Evolutionary conservation across 2,888 invertebrate species (phyloP).

Genomic region (Drosophila suboccidentalis): DNA sequence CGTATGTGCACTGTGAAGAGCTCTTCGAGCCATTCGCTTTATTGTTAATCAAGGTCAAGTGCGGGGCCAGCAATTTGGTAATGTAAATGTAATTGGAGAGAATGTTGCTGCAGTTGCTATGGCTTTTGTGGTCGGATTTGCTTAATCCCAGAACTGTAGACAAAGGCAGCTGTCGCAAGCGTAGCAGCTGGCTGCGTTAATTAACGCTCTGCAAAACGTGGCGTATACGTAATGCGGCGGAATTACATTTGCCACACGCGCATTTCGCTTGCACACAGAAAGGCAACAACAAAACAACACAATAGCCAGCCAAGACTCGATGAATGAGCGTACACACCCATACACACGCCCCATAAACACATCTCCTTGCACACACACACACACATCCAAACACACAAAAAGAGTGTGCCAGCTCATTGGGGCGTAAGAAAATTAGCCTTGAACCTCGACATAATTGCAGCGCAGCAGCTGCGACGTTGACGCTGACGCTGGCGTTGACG

Average conservation of each 20-base stretch:
- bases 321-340: slow-evolving; percentile 46
- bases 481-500: slow-evolving; percentile 13
- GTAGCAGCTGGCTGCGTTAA: slow-evolving; percentile 53
- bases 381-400: slow-evolving; percentile 3
- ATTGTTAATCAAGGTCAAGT: slow-evolving; percentile 53
- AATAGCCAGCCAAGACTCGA: slow-evolving; percentile 14
- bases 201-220: slow-evolving; percentile 62
- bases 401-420: slow-evolving; percentile 45
- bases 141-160: slow-evolving; percentile 44
- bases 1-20: slow-evolving; percentile 24
- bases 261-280: slow-evolving; percentile 56
- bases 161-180: slow-evolving; percentile 18
- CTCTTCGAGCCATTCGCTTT: slow-evolving; percentile 22
- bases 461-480: slow-evolving; percentile 43
- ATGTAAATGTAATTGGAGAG: slow-evolving; percentile 53
- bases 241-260: slow-evolving; percentile 74
- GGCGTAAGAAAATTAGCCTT: slow-evolving; percentile 76
- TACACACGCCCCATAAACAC: slow-evolving; percentile 9
- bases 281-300: slow-evolving; percentile 23
- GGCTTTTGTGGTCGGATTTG: slow-evolving; percentile 41
- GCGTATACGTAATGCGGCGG: slow-evolving; percentile 75
- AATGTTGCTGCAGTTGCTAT: slow-evolving; percentile 24
- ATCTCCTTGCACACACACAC: slow-evolving; percentile 8
- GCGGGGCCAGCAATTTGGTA: slow-evolving; percentile 17
- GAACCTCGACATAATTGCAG: slow-evolving; percentile 78